Evolutionary conservation across 2,113 vertebrate genomes (phyloP).

Genomic region (Poeciliopsis prolifica): DNA sequence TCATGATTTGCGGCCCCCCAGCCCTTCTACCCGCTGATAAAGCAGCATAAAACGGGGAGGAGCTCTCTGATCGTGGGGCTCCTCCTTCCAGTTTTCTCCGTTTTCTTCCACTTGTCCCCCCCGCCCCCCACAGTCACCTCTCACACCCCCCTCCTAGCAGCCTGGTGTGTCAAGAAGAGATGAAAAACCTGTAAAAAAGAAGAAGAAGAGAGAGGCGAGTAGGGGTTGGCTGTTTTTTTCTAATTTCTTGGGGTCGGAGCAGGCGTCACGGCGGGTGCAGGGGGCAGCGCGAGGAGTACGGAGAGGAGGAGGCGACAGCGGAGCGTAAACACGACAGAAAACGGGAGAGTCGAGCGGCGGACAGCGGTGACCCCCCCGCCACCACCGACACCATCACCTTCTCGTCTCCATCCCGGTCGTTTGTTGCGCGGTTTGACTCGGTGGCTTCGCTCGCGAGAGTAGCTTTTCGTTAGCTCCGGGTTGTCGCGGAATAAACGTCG

Average conservation of each 20-base stretch:
- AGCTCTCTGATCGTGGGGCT: conserved; percentile 55
- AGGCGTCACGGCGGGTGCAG: conserved; percentile 59
- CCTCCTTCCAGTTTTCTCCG: conserved; percentile 46
- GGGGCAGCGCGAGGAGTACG: conserved; percentile 24
- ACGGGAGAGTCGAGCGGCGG: conserved; percentile 47
- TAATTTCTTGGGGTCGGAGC: conserved; percentile 53
- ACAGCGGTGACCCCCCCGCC: conserved; percentile 38
- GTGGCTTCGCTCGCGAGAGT: neutral
- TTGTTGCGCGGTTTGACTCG: neutral
- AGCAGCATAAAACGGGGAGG: conserved; percentile 64
- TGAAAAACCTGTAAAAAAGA: conserved; percentile 43
- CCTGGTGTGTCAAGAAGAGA: conserved; percentile 29
- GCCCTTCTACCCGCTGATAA: conserved; percentile 36
- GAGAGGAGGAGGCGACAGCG: conserved; percentile 45
- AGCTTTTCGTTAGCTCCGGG: neutral
- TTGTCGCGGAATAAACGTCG: neutral
- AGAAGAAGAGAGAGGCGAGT: neutral
- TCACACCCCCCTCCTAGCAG: conserved; percentile 1
- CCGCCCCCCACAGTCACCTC: neutral
- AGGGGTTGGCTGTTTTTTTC: neutral
- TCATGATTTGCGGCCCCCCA: conserved; percentile 1
- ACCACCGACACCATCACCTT: conserved; percentile 17
- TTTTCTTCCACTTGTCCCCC: conserved; percentile 28
- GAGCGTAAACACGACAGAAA: conserved; percentile 68
- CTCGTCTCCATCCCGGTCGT: conserved; percentile 38